These are phyloP conservation scores for Xylota sylvarum DNA, from an alignment of 2,888 invertebrate genomes.

Conservation along the genomic window DNA sequence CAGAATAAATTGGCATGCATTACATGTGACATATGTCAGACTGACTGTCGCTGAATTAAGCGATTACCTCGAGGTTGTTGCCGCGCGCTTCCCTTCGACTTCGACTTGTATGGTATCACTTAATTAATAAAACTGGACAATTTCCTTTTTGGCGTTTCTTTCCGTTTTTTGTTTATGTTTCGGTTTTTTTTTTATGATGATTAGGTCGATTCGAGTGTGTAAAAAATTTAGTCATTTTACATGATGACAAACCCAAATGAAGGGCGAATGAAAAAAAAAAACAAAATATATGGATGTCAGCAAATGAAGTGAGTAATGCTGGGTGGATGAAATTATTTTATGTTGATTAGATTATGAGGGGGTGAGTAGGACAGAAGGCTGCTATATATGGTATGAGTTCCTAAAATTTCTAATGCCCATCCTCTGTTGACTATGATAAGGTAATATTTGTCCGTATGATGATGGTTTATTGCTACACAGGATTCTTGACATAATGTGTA, in stretches of 20 bases:
- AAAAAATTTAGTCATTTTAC: neutral
- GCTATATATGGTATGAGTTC: no score
- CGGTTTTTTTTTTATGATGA: slow-evolving; percentile 27
- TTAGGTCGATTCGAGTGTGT: slow-evolving; percentile 4
- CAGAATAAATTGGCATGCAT: slow-evolving; percentile 29
- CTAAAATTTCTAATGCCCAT: no score
- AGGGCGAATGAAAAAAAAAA: slow-evolving; percentile 1
- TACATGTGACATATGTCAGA: slow-evolving; percentile 39
- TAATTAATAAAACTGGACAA: slow-evolving; percentile 58
- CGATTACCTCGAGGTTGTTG: slow-evolving; percentile 42
- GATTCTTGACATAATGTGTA: no score
- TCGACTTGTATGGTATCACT: slow-evolving; percentile 60
- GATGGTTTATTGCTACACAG: no score
- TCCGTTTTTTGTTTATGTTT: neutral
- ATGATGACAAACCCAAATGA: slow-evolving; percentile 13
- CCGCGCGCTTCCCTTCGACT: slow-evolving; percentile 27
- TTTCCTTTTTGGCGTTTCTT: slow-evolving; percentile 32
- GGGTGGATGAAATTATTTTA: no score
- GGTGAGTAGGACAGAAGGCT: no score
- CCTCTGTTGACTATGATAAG: no score
- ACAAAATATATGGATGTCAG: neutral
- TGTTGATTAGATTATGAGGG: no score
- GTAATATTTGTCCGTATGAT: no score
- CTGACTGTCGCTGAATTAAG: slow-evolving; percentile 43
- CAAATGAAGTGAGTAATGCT: no score